phyloP scores from a whole-genome alignment of 1,140 invertebrate genomes.

The Calosoma granatense region DNA sequence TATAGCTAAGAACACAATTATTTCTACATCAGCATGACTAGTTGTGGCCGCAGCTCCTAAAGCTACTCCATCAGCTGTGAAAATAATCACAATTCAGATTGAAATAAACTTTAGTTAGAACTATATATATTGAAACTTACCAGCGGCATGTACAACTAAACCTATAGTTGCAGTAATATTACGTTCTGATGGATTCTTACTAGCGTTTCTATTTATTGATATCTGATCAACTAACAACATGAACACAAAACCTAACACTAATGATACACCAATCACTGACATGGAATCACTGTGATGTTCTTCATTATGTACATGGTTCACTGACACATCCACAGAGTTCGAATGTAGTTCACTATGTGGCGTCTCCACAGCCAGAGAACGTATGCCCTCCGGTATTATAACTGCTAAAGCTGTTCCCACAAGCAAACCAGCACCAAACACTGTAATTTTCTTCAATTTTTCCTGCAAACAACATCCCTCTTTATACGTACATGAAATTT shows the following conservation, averaged over 20 bases:
- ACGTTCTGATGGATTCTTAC: slow-evolving; percentile 47
- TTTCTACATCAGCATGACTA: slow-evolving; percentile 89
- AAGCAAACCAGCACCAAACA: slow-evolving; percentile 93
- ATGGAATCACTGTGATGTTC: slow-evolving; percentile 38
- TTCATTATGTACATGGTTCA: slow-evolving; percentile 17
- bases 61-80: slow-evolving; percentile 91
- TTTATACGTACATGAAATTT: slow-evolving; percentile 1
- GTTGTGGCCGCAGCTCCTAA: slow-evolving; percentile 93
- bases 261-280: slow-evolving; percentile 50
- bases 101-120: slow-evolving; percentile 8
- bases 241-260: slow-evolving; percentile 80
- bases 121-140: too few relatives aligned
- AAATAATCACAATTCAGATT: slow-evolving; percentile 20
- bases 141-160: slow-evolving; percentile 90
- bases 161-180: slow-evolving; percentile 91
- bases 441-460: slow-evolving; percentile 86
- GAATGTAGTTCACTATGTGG: slow-evolving; percentile 9
- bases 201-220: slow-evolving; percentile 52
- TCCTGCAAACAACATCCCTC: slow-evolving; percentile 53
- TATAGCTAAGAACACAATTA: slow-evolving; percentile 96
- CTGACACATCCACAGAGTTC: slow-evolving; percentile 1
- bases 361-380: slow-evolving; percentile 49
- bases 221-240: slow-evolving; percentile 95
- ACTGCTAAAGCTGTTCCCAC: slow-evolving; percentile 95
- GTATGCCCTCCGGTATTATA: slow-evolving; percentile 97